Percentiles rank a stretch among this genome's conserved stretches.
Evolutionary conservation across 1,140 invertebrate species (phyloP).

Genomic region (Vanessa tameamea): DNA sequence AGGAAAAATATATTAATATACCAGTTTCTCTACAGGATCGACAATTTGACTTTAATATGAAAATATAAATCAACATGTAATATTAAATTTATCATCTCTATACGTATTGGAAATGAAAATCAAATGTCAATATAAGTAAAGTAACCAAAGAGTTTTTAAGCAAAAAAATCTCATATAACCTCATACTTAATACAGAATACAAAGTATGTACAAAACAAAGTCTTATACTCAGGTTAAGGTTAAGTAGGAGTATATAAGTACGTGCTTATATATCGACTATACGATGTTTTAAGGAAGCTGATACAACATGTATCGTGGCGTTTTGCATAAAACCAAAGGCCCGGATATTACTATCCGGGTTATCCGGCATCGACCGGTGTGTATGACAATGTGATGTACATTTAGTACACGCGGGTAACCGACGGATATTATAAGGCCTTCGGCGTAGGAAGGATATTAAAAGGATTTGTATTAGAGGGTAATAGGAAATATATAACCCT

Average conservation of each 20-base stretch:
- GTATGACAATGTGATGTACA: constrained; percentile 49
- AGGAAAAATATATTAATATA: no score
- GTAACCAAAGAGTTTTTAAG: no score
- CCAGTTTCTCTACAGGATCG: no score
- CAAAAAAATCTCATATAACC: no score
- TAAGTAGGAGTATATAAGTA: neutral
- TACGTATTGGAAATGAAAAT: no score
- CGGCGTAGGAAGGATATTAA: constrained; percentile 52
- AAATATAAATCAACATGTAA: no score
- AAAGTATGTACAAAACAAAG: no score
- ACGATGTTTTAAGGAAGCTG: constrained; percentile 1
- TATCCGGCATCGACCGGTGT: constrained; percentile 53
- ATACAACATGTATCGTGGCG: constrained; percentile 24
- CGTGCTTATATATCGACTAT: neutral
- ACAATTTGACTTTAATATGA: no score
- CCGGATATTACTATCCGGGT: constrained; percentile 59
- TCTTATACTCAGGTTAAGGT: no score
- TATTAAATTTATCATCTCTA: no score
- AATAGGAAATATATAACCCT: constrained; percentile 36
- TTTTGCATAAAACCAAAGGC: constrained; percentile 38
- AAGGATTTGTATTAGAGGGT: constrained; percentile 37
- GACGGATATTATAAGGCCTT: constrained; percentile 55
- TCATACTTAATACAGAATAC: no score
- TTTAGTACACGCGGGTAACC: constrained; percentile 35
- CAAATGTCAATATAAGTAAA: no score